These are phyloP conservation scores for Psix sp. DNA, from an alignment of 1,140 invertebrate species.

Conservation along the genomic window DNA sequence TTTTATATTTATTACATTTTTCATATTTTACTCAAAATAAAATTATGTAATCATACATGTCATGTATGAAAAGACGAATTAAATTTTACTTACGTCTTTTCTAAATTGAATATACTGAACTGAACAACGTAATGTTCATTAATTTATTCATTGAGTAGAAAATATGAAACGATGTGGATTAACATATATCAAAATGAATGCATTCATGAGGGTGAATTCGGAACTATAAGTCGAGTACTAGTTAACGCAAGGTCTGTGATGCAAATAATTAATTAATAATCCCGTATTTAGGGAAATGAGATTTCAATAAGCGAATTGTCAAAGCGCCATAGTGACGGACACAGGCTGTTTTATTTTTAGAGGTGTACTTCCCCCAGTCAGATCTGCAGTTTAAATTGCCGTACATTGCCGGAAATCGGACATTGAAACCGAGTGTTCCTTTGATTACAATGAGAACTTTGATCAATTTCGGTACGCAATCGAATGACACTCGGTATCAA, in stretches of 20 bases:
- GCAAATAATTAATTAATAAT: constrained; percentile 38
- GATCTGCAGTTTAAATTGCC: constrained; percentile 67
- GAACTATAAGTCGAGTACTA: background rate
- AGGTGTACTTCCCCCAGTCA: constrained; percentile 73
- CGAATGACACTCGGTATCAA: constrained; percentile 59
- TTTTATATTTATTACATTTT: no score
- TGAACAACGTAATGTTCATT: no score
- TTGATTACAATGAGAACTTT: constrained; percentile 66
- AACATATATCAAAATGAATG: constrained; percentile 14
- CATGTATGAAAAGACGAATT: no score
- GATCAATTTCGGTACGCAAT: constrained; percentile 61
- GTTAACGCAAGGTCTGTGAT: constrained; percentile 11
- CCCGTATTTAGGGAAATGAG: constrained; percentile 11
- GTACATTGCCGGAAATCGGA: constrained; percentile 50
- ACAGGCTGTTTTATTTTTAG: constrained; percentile 62
- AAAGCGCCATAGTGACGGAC: constrained; percentile 17
- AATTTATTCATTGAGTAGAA: background rate
- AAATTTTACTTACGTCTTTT: no score
- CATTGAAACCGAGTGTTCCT: constrained; percentile 52
- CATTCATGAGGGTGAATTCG: constrained; percentile 9
- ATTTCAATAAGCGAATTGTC: constrained; percentile 11
- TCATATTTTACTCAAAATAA: no score
- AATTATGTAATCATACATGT: no score
- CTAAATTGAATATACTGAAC: no score
- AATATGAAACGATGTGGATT: constrained; percentile 19